Percentiles rank a stretch among this genome's conserved stretches.
phyloP scores from a whole-genome alignment of 2,888 invertebrate species.

The Serripes groenlandicus region DNA sequence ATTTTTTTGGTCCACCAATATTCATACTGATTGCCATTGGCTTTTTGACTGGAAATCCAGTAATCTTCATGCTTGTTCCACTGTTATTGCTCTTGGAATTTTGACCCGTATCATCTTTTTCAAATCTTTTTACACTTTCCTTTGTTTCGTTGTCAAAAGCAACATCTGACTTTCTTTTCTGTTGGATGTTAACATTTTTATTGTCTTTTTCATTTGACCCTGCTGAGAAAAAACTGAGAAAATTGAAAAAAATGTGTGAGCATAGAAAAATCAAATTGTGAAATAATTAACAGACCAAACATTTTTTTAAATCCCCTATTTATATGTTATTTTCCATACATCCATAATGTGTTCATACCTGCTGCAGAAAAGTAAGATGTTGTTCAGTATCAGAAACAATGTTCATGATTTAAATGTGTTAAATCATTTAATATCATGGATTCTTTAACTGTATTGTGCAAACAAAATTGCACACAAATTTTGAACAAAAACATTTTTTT shows the following conservation, averaged over 20 bases:
- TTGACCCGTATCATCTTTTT: background rate
- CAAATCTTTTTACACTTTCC: background rate
- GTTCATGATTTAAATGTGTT: too few relatives aligned
- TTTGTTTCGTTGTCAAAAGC: constrained; percentile 48
- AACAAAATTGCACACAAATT: too few relatives aligned
- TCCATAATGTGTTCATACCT: too few relatives aligned
- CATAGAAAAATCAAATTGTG: background rate
- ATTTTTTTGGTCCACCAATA: constrained; percentile 18
- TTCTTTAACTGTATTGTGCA: too few relatives aligned
- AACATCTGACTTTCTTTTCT: constrained; percentile 68
- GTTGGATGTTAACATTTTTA: constrained; percentile 60
- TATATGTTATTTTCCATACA: too few relatives aligned
- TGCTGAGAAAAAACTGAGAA: constrained; percentile 70
- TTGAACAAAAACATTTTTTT: too few relatives aligned
- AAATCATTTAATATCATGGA: too few relatives aligned
- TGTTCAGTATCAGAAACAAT: too few relatives aligned
- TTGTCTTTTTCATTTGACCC: constrained; percentile 38
- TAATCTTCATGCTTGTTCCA: background rate
- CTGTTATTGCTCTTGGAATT: background rate
- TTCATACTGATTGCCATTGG: constrained; percentile 29
- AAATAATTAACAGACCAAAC: too few relatives aligned
- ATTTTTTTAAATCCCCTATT: too few relatives aligned
- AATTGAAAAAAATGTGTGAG: constrained; percentile 52
- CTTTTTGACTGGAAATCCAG: constrained; percentile 22
- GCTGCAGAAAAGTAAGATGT: too few relatives aligned